phyloP scores from a whole-genome alignment of 1,140 invertebrate genomes.

The Rhynchophorus ferrugineus region DNA sequence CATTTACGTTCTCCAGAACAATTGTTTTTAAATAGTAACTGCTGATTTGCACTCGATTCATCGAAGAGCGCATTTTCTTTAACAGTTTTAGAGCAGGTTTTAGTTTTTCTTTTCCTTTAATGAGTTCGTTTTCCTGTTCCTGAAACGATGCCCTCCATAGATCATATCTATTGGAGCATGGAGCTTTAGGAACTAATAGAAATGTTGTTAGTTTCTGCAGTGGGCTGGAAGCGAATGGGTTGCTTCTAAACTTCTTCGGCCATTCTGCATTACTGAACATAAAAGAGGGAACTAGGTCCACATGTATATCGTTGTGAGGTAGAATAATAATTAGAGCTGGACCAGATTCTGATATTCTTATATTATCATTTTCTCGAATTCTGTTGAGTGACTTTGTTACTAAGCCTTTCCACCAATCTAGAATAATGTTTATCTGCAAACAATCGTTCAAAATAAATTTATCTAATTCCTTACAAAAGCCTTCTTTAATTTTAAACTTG shows the following conservation, averaged over 20 bases:
- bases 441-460: conserved; percentile 23
- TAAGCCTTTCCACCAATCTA: conserved; percentile 30
- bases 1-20: conserved; percentile 40
- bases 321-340: conserved; percentile 32
- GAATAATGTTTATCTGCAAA: conserved; percentile 21
- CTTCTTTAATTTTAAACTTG: conserved; percentile 16
- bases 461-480: background rate
- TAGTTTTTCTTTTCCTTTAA: conserved; percentile 21
- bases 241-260: conserved; percentile 22
- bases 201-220: conserved; percentile 16
- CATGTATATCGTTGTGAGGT: conserved; percentile 21
- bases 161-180: conserved; percentile 8
- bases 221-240: conserved; percentile 8
- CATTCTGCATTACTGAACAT: conserved; percentile 23
- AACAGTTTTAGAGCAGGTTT: conserved; percentile 30
- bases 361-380: background rate
- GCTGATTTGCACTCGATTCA: conserved; percentile 39
- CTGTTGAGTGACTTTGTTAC: conserved; percentile 20
- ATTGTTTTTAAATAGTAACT: conserved; percentile 48
- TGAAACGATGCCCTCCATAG: conserved; percentile 34
- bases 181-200: conserved; percentile 36
- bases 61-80: conserved; percentile 41
- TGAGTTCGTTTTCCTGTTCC: conserved; percentile 30
- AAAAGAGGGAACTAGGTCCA: conserved; percentile 34
- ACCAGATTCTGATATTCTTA: conserved; percentile 3